Conservation (phyloP, 2,797 vertebrate genomes). For the Echeneis naucrates region DNA sequence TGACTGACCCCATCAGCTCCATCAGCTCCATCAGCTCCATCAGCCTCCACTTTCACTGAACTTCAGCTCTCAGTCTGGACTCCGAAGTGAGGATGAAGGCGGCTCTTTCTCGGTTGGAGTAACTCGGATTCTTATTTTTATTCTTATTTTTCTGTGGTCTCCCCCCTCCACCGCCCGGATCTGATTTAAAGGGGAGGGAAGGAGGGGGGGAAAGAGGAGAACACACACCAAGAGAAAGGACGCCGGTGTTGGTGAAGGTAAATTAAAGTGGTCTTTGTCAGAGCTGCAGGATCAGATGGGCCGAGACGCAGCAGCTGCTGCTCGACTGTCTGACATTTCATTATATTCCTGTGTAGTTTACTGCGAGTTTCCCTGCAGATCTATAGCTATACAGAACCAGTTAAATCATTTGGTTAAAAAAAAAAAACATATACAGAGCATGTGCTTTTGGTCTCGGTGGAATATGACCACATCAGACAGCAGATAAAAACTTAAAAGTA, state of each 20-base stretch:
- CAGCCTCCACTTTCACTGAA: conserved; percentile 59
- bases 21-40: conserved; percentile 27
- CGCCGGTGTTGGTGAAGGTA: conserved; percentile 70
- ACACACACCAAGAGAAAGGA: conserved; percentile 36
- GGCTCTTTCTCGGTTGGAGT: conserved; percentile 70
- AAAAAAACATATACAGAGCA: conserved; percentile 3
- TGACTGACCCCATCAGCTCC: conserved; percentile 35
- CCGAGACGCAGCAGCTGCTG: conserved; percentile 62
- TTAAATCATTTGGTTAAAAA: neutral
- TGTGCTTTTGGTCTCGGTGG: conserved; percentile 43
- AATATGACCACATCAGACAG: conserved; percentile 15
- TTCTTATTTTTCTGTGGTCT: neutral
- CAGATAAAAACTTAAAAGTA: conserved; percentile 46
- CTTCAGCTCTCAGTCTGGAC: conserved; percentile 46
- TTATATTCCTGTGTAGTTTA: neutral
- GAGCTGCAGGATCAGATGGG: conserved; percentile 62
- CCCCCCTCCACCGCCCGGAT: too few relatives aligned
- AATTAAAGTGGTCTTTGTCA: conserved; percentile 48
- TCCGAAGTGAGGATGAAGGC: conserved; percentile 69
- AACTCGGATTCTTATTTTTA: conserved; percentile 54
- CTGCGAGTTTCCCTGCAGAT: neutral
- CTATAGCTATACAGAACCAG: neutral
- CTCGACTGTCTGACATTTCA: conserved; percentile 56
- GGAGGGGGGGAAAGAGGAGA: neutral
- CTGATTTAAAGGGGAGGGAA: conserved; percentile 25